phyloP scores from a whole-genome alignment of 2,888 invertebrate genomes.

The Masnerella sp. region DNA sequence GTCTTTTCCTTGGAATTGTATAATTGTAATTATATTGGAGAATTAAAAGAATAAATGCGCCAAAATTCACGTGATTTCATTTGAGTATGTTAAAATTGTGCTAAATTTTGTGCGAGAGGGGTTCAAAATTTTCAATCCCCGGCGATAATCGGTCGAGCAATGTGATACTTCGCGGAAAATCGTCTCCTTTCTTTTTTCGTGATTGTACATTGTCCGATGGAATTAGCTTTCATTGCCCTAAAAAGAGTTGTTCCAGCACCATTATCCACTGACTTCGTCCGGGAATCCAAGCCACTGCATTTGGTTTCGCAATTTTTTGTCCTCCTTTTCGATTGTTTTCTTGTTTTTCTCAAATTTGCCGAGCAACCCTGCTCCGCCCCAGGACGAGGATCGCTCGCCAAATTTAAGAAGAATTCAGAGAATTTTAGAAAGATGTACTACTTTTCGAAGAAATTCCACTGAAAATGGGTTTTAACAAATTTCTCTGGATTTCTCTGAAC shows the following conservation, averaged over 20 bases:
- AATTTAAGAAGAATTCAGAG: slow-evolving; percentile 59
- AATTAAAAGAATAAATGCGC: slow-evolving; percentile 53
- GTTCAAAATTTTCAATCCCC: slow-evolving; percentile 14
- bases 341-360: slow-evolving; percentile 52
- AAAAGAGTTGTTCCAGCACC: slow-evolving; percentile 59
- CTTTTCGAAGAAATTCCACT: slow-evolving; percentile 62
- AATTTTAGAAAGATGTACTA: slow-evolving; percentile 60
- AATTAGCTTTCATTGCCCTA: slow-evolving; percentile 60
- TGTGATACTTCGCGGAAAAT: slow-evolving; percentile 54
- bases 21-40: slow-evolving; percentile 57
- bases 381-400: slow-evolving; percentile 41
- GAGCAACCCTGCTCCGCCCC: slow-evolving; percentile 45
- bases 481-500: slow-evolving; percentile 62
- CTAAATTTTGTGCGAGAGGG: too few species aligned
- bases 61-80: slow-evolving; percentile 58
- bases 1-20: slow-evolving; percentile 59
- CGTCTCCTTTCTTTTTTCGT: slow-evolving; percentile 33
- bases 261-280: slow-evolving; percentile 55
- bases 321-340: slow-evolving; percentile 14
- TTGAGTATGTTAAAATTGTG: slow-evolving; percentile 12
- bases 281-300: slow-evolving; percentile 5
- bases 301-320: slow-evolving; percentile 19
- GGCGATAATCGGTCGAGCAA: slow-evolving; percentile 51
- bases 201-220: slow-evolving; percentile 28
- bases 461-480: slow-evolving; percentile 55